Base-by-base conservation (phyloP, 2,797 vertebrate genomes). In the Yasuhikotakia modesta region DNA sequence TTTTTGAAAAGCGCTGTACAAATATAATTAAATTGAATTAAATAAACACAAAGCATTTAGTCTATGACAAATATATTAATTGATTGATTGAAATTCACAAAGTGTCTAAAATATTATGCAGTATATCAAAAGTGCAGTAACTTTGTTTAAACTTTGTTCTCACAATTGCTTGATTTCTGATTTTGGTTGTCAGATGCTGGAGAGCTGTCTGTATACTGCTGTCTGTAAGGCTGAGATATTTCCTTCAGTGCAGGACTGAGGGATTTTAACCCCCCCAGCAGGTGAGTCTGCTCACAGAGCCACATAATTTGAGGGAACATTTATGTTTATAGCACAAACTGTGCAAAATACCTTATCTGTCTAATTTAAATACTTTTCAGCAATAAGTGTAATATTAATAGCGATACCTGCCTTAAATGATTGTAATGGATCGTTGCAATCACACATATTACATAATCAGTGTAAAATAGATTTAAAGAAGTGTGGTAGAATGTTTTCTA, bases 371-470 rank as follows among this genome's bases (percentile, higher is more conserved):
- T 57, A 11, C 12, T 24, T 22, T 22, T 57, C 4, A 22, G 12
- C 53, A 57, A 52, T 52, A n/a, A 5, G 0, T 16, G 16, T 21
- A 57, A 52, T 52, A 6, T 52, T n/a, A 48, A 48, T 48, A 48
- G 46, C 17, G 4, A 48, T 48, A 14, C 14, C 16, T 48, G 46
- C 22, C 17, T 27, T 27, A 11, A 12, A 39, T 60, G 16, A 61
- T 27, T 30, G 30, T 30, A 61, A 72, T 72, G 17, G 17, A 19
- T 61, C 46, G n/a, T 22, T n/a, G 13, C 55, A 76, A 67, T 76
- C 24, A 67, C 17, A 66, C 13, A 11, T 19, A 55, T 66, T 57
- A 35, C 22, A 30, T 58, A 43, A 76, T 46, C 63, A 57, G 57
- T 46, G n/a, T 30, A 19, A 57, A 57, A 76, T 57, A 12, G 52